Evolutionary conservation across 1,140 invertebrate genomes (phyloP).

Genomic region (Gonatopus flavifemur): DNA sequence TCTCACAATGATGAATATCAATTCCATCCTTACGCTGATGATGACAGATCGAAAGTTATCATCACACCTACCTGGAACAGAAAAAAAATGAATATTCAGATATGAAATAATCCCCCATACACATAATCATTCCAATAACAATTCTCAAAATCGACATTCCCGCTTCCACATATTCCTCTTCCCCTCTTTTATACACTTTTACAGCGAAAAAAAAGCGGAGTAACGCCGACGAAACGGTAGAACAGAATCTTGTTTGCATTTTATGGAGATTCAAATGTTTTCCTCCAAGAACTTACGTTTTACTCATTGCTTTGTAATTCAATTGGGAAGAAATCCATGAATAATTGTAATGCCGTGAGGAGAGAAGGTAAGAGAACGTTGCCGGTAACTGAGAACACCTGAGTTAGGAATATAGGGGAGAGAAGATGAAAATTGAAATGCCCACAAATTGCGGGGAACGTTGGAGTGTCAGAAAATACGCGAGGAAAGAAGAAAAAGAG

Average conservation of each 20-base stretch:
- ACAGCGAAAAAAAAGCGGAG: background rate
- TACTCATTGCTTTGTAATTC: constrained; percentile 2
- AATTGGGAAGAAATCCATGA: constrained; percentile 8
- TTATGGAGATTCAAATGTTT: no score
- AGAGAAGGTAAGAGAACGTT: background rate
- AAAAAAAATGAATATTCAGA: no score
- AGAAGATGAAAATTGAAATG: constrained; percentile 16
- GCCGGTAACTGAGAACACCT: background rate
- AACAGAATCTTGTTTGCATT: no score
- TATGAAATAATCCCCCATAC: no score
- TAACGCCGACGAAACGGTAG: background rate
- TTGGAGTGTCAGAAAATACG: constrained; percentile 9
- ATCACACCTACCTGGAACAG: no score
- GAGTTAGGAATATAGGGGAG: background rate
- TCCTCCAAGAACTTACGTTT: no score
- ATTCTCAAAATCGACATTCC: no score
- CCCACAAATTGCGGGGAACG: constrained; percentile 15
- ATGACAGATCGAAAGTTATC: no score
- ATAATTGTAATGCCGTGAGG: constrained; percentile 13
- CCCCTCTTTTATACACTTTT: background rate
- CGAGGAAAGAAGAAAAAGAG: constrained; percentile 3
- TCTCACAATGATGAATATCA: no score
- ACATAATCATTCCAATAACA: no score
- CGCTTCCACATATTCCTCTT: no score
- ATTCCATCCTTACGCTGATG: no score